Evolutionary conservation across 2,888 invertebrate species (phyloP).

Genomic region (Tiphia femorata): DNA sequence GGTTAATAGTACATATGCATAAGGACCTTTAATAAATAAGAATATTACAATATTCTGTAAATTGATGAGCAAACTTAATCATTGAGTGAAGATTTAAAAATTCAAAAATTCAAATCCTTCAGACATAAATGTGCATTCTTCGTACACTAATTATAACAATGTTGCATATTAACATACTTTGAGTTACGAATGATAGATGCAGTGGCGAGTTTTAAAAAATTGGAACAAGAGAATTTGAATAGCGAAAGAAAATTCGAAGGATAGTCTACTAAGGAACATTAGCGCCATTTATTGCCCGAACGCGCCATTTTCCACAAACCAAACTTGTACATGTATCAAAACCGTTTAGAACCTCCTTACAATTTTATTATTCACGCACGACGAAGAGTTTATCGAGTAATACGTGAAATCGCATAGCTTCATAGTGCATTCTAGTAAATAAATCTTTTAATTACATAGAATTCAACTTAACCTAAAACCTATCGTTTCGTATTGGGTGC

Average conservation of each 20-base stretch:
- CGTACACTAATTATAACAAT: background rate
- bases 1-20: conserved; percentile 7
- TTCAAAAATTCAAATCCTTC: conserved; percentile 66
- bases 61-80: conserved; percentile 13
- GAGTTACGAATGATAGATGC: conserved; percentile 8
- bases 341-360: no score
- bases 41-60: conserved; percentile 19
- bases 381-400: no score
- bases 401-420: no score
- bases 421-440: no score
- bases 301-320: conserved; percentile 66
- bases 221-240: conserved; percentile 39
- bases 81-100: conserved; percentile 61
- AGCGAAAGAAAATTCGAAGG: conserved; percentile 49
- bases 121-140: conserved; percentile 3
- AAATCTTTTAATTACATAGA: conserved; percentile 28
- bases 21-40: conserved; percentile 12
- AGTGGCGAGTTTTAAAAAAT: conserved; percentile 30
- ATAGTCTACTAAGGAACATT: conserved; percentile 56
- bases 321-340: conserved; percentile 40
- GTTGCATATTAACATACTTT: conserved; percentile 1
- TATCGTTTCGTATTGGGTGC: conserved; percentile 55
- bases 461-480: conserved; percentile 61
- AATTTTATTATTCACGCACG: no score
- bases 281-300: conserved; percentile 67